Percentiles rank a stretch among this genome's conserved stretches.
Evolutionary conservation across 2,113 vertebrate species (phyloP).

Genomic region (Verasper variegatus): DNA sequence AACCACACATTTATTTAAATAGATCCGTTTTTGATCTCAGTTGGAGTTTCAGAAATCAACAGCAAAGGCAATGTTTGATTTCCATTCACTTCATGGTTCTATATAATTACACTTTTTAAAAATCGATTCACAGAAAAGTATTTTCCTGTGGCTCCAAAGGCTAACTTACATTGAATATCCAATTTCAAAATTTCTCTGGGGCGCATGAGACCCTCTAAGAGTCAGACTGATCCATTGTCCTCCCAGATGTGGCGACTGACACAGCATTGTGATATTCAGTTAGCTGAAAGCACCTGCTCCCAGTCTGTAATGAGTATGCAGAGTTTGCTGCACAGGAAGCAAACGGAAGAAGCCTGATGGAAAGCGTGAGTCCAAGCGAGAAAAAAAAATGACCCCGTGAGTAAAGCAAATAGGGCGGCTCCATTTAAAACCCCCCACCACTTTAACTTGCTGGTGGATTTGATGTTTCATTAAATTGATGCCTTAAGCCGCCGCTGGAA

Average conservation of each 20-base stretch:
- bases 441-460: constrained; percentile 53
- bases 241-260: constrained; percentile 59
- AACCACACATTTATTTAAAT: background rate
- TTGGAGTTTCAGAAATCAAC: background rate
- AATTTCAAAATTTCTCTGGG: constrained; percentile 30
- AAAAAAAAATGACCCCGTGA: constrained; percentile 33
- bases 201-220: constrained; percentile 29
- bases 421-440: constrained; percentile 45
- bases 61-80: background rate
- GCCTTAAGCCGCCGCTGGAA: constrained; percentile 38
- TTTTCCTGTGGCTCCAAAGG: background rate
- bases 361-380: background rate
- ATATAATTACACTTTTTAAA: no score
- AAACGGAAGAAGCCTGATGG: constrained; percentile 32
- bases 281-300: constrained; percentile 78
- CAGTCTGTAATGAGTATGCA: constrained; percentile 69
- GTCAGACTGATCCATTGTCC: constrained; percentile 45
- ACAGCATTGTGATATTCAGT: constrained; percentile 69
- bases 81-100: no score
- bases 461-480: constrained; percentile 67
- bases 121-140: no score
- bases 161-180: constrained; percentile 37
- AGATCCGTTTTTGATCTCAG: background rate
- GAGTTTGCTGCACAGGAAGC: constrained; percentile 57
- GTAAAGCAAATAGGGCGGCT: constrained; percentile 41